Evolutionary conservation across 2,888 invertebrate genomes (phyloP).

Genomic region (Diadegma fenestrale): DNA sequence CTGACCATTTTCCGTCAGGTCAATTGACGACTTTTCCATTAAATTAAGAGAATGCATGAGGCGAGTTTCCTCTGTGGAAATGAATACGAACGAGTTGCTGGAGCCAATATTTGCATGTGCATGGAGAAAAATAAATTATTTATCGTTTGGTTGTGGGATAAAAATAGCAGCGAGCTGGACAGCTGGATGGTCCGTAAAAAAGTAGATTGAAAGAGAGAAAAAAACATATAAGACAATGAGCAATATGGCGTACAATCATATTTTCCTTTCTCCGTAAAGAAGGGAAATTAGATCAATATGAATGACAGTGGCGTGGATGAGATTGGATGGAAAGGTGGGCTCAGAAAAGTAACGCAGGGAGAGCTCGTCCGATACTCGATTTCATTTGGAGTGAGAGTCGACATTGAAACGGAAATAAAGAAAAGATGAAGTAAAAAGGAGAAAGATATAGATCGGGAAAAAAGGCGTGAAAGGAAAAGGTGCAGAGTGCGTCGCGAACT

Average conservation of each 20-base stretch:
- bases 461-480: conserved; percentile 41
- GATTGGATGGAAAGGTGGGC: conserved; percentile 37
- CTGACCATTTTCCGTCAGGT: neutral
- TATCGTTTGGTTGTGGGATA: neutral
- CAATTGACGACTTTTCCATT: neutral
- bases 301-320: conserved; percentile 49
- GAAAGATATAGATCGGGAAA: conserved; percentile 40
- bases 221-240: neutral
- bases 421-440: conserved; percentile 51
- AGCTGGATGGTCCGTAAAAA: neutral
- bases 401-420: conserved; percentile 29
- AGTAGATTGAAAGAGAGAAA: neutral
- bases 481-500: conserved; percentile 60
- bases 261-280: neutral
- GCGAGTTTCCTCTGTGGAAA: neutral
- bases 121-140: too few relatives aligned
- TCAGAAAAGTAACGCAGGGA: neutral
- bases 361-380: conserved; percentile 58
- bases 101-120: neutral
- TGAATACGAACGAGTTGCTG: neutral
- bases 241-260: neutral
- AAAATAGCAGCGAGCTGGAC: neutral
- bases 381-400: conserved; percentile 50
- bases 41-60: neutral
- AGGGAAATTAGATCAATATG: conserved; percentile 48